Evolutionary conservation across 1,140 invertebrate genomes (phyloP), one percentile per base, ranked within the genome.

Genomic region (honey bee (Apis mellifera)): DNA sequence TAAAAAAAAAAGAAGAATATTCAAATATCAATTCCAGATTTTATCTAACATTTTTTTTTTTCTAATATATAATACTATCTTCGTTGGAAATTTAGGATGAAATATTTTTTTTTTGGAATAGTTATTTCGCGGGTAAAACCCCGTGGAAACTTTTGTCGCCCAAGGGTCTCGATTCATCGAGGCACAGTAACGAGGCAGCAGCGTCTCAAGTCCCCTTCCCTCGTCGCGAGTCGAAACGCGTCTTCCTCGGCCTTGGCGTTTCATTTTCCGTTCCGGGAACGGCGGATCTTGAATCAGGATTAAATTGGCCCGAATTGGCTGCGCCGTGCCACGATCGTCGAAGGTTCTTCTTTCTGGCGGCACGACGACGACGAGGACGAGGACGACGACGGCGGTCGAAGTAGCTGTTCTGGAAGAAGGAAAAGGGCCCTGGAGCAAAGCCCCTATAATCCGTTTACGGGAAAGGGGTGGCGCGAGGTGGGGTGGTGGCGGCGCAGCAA

Each of bases 221-320:
- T 75, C 21, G 60, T 74, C 48, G 72, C 32, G 32, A n/a, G 21
- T 15, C 21, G 60, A n/a, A 54, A 23, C 50, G 42, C 9, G 23
- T 12, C 71, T 50, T 9, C 52, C 75, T 23, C 78, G 59, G 55
- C 64, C 64, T 83, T 79, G 54, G 68, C 68, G 76, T 79, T 83
- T 83, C 77, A 83, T 83, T 72, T 78, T 72, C 26, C 79, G 73
- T 71, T 72, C 76, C 69, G 32, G 68, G 82, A 83, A 83, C 82
- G 76, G n/a, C 69, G 78, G 77, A 80, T 84, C 77, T 84, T 66
- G 70, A 84, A 84, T 84, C 82, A 59, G 78, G 78, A 80, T 84
- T 80, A 84, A 79, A 84, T 84, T 84, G 82, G 70, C 82, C 70
- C 82, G 82, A 84, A 84, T 84, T 84, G 82, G 77, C 78, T 69